Evolutionary conservation across 2,888 invertebrate species (phyloP), one percentile per base, ranked within the genome.

Genomic region (Aphidoletes aphidimyza): DNA sequence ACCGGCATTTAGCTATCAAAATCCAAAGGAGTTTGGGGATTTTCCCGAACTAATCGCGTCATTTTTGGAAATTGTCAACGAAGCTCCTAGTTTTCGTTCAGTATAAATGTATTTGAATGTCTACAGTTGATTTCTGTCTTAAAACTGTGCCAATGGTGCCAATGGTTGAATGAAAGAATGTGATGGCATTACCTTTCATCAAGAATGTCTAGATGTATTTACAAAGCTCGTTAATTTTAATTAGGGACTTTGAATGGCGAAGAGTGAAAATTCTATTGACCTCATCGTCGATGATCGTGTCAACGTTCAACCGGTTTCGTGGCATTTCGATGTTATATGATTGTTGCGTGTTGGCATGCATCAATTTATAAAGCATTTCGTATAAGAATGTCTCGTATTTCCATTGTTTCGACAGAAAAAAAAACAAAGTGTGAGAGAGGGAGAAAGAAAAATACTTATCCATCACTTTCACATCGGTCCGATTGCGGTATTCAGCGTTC

Each of bases 341-440:
- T 30, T 69, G 69, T 69, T 69, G 69, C 69, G 69, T 69, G 69
- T 69, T 69, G 69, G 69, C 11, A 69, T 69, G 69, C 69, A 69
- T 69, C 69, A 69, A 69, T 30, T 69, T 69, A 69, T n/a, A 14
- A 69, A 69, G 69, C 69, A 69, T 30, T 69, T 69, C 69, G 34
- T n/a, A 14, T 30, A 30, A 30, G 69, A 69, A 69, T 69, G 69
- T 69, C 17, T 30, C 14, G 30, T 14, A 69, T 69, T 69, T 54
- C 22, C 3, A 54, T n/a, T n/a, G n/a, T n/a, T n/a, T n/a, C n/a
- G n/a, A n/a, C n/a, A n/a, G n/a, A n/a, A n/a, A n/a, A n/a, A n/a
- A n/a, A n/a, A n/a, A n/a, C n/a, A n/a, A n/a, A n/a, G n/a, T n/a
- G n/a, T n/a, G n/a, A n/a, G n/a, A n/a, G n/a, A n/a, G n/a, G n/a